Evolutionary conservation across 2,113 vertebrate species (phyloP).

Genomic region (Catharus minimus): DNA sequence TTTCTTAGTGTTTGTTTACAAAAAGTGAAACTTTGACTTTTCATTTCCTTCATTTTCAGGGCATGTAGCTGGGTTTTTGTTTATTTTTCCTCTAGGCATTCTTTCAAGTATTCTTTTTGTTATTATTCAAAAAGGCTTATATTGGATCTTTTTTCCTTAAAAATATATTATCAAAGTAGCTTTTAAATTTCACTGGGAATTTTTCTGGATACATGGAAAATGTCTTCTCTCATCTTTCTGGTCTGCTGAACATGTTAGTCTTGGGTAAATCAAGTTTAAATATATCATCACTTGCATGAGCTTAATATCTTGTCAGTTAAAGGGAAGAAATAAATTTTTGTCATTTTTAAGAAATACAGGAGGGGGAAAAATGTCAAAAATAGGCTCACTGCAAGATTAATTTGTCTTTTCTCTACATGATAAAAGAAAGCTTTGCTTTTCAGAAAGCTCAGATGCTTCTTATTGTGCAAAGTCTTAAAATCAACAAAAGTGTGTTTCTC

Average conservation of each 20-base stretch:
- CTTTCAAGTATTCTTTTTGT: background rate
- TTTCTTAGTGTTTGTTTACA: background rate
- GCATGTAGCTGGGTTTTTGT: background rate
- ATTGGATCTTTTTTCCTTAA: background rate
- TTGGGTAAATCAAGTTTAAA: constrained; percentile 6
- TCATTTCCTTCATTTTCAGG: background rate
- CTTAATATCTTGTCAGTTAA: background rate
- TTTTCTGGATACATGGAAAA: background rate
- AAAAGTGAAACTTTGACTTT: background rate
- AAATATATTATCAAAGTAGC: background rate
- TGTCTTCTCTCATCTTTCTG: background rate
- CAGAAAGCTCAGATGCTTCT: background rate
- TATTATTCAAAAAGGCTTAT: background rate
- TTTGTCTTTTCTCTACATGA: background rate
- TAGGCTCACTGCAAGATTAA: background rate
- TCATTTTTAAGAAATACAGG: background rate
- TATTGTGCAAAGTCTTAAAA: background rate
- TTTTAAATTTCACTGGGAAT: background rate
- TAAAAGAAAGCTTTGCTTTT: background rate
- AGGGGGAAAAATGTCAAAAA: background rate
- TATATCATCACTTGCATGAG: background rate
- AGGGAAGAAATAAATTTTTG: background rate
- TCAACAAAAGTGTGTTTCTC: background rate
- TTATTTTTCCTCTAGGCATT: background rate
- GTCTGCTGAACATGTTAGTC: constrained; percentile 2